Evolutionary conservation across 2,888 invertebrate genomes (phyloP), one percentile per base, ranked within the genome.

Genomic region (Diplazon laetatorius): DNA sequence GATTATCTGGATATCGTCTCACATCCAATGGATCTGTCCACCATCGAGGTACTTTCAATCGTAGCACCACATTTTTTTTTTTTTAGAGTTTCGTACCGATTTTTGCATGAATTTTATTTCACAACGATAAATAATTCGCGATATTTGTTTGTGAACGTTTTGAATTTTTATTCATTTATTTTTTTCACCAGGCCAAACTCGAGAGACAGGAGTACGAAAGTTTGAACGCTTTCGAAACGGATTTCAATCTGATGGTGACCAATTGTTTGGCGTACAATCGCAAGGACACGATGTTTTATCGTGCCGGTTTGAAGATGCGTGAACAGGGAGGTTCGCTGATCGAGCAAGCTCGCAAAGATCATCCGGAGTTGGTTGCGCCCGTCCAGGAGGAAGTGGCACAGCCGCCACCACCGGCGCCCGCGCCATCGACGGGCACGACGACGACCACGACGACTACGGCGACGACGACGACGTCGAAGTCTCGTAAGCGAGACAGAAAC

Each of bases 251-350:
- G n/a, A 99, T 99, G 96, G 96, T 99, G 73, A 94, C 95, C 82
- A 99, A 99, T 91, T 99, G 99, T 88, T 93, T 98, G 85, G 96
- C 96, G 0, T 99, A 99, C 90, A 99, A 99, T 90, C 95, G 96
- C 82, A 97, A 97, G 88, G 98, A 98, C 85, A 98, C 98, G 0
- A 96, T 98, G 72, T 99, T 97, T 91, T 98, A 98, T 91, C 95
- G 96, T 69, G 96, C 97, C 1, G 98, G 96, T 0, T 92, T 96
- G 1, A 96, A 96, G 87, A 96, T 99, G 95, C 94, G 97, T 44
- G 98, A 98, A 84, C 97, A 97, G 91, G 97, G 98, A 76, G 93
- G 94, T 20, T 93, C 94, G 0, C 92, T 98, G 52, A 95, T 98
- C 87, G 94, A 95, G 0, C 95, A 95, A 86, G 95, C 96, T 8